Percentiles rank a stretch among this genome's conserved stretches.
phyloP scores from a whole-genome alignment of 2,797 vertebrate species.

The Mionectes olivaceus region DNA sequence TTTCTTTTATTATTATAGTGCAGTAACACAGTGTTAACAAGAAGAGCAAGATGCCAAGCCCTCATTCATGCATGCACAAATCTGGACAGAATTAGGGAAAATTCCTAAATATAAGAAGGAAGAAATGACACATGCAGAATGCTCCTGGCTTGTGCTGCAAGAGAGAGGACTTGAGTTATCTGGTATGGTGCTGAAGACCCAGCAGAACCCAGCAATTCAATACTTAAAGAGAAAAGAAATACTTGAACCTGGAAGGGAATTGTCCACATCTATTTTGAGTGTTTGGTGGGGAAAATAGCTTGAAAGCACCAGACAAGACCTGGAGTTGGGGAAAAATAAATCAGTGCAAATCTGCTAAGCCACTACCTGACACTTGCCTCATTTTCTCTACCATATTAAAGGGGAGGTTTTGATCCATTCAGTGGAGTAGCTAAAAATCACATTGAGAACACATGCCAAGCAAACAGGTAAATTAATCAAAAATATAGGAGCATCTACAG shows the following conservation, averaged over 20 bases:
- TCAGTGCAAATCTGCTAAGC: constrained; percentile 51
- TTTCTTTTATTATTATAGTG: not conserved
- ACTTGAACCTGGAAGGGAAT: constrained; percentile 64
- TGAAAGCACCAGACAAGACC: constrained; percentile 62
- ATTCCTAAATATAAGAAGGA: constrained; percentile 4
- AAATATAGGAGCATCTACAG: not conserved
- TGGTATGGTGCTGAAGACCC: constrained; percentile 51
- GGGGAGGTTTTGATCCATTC: not conserved
- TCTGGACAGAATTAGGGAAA: constrained; percentile 12
- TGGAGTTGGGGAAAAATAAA: constrained; percentile 69
- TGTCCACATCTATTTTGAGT: constrained; percentile 67
- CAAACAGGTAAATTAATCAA: not conserved
- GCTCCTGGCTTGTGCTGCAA: constrained; percentile 1
- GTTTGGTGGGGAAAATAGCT: constrained; percentile 65
- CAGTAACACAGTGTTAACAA: constrained; percentile 14
- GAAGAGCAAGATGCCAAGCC: constrained; percentile 22
- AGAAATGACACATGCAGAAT: constrained; percentile 52
- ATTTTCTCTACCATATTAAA: not conserved
- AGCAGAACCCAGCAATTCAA: constrained; percentile 67
- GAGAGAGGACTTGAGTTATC: constrained; percentile 30
- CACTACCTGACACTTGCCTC: constrained; percentile 9
- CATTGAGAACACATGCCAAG: not conserved
- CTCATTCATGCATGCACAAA: constrained; percentile 45
- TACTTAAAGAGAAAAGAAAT: constrained; percentile 64
- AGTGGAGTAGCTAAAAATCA: not conserved